phyloP scores from a whole-genome alignment of 1,140 invertebrate species.

The Calephelis nemesis region DNA sequence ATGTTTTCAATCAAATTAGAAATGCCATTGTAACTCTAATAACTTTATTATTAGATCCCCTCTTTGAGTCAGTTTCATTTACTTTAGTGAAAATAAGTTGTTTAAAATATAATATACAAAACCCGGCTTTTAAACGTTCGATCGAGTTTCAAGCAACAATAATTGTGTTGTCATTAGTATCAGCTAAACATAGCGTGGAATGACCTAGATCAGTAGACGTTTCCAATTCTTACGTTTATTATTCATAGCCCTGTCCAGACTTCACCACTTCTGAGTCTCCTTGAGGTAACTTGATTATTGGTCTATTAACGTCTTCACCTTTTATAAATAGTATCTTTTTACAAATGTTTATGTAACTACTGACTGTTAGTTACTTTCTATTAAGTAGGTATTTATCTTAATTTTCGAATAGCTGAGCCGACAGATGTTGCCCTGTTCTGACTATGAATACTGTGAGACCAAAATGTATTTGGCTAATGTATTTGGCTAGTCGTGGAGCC shows the following conservation, averaged over 20 bases:
- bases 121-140: neutral
- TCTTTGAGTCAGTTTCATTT: neutral
- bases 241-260: constrained; percentile 1
- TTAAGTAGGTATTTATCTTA: too few relatives aligned
- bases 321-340: too few relatives aligned
- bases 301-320: neutral
- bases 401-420: too few relatives aligned
- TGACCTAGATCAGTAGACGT: neutral
- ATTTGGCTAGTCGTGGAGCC: too few relatives aligned
- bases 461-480: too few relatives aligned
- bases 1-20: too few relatives aligned
- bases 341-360: too few relatives aligned
- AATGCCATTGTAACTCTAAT: too few relatives aligned
- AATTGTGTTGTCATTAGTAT: neutral
- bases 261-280: neutral
- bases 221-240: constrained; percentile 2
- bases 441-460: too few relatives aligned
- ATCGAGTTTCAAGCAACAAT: neutral
- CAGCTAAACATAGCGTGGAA: neutral
- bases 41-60: too few relatives aligned
- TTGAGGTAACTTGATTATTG: neutral
- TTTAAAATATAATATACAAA: neutral
- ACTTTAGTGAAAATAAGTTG: neutral
- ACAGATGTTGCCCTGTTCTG: too few relatives aligned
- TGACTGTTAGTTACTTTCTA: too few relatives aligned